Base-by-base conservation (phyloP, 1,140 invertebrate genomes). In the Drosophila suzukii region DNA sequence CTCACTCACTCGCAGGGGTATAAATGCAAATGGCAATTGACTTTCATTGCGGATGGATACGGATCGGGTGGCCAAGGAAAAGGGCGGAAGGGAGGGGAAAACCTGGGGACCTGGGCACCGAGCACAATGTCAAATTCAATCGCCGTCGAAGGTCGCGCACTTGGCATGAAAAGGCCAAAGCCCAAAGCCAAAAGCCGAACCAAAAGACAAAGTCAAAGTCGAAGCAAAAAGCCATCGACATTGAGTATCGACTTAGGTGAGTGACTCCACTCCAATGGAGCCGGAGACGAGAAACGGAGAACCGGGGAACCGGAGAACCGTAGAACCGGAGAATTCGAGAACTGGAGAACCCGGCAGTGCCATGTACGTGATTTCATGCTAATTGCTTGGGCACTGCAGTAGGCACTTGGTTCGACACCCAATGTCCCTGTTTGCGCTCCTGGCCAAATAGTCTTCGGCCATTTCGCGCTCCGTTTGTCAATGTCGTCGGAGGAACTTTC, bases 381-480 rank as follows among this genome's bases (percentile, higher is more conserved):
- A 88, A 88, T 89, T 75, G 74, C 58, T 78, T 65, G 55, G 62
- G 68, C 55, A 57, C 6, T 77, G 74, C 55, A 55, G 39, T 27
- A 53, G 30, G 8, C 59, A 51, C 63, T 61, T 67, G 47, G 47
- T 27, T 27, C 5, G 27, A 5, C 27, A 15, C 50, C 27, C 75
- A 78, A 61, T 81, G 12, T 4, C 43, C 15, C 15, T 43, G 32
- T 17, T 11, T 15, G 8, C 3, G 8, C 8, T 15, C 10, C 15
- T 15, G 7, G 11, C 47, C 5, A 47, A 55, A 60, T 54, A 56
- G 43, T 24, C 55, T 59, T 89, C 62, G 76, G 62, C 80, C 80
- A 81, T 89, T 88, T 88, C 56, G 67, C 76, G 83, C 84, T 89
- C 73, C 76, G 83, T 89, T 88, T 88, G 84, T 84, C 84, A 88